Base-by-base conservation (phyloP, 2,888 invertebrate genomes). In the Euplagia quadripunctaria region DNA sequence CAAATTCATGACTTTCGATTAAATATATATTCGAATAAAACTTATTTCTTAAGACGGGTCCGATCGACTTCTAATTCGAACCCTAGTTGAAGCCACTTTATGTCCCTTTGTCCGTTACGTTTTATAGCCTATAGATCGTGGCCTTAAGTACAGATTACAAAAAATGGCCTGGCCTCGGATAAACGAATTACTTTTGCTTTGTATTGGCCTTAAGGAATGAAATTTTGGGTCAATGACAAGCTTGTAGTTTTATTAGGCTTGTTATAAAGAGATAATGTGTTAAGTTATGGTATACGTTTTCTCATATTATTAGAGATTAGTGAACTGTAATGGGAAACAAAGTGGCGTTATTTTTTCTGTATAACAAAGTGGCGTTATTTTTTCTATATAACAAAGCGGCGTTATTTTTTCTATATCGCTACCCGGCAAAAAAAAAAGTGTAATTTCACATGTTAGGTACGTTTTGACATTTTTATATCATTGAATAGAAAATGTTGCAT, bases 131-230 rank as follows among this genome's bases (percentile, higher is more conserved):
- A 77, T 82, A 82, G 78, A 81, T 75, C 75, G 74, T 63, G 70
- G 70, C 75, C 61, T 78, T 82, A 82, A 82, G 77, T 82, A 78
- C 72, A 72, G 43, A 74, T 76, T 68, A 82, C 74, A 82, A 82
- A 82, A 82, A 82, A 81, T 81, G 79, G 78, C 20, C 68, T 81
- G 79, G 77, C 46, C 68, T 11, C 61, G 64, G 68, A 46, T 69
- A 68, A 74, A 71, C 65, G 68, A 69, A 75, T 72, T 75, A 69
- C 51, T 69, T 69, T 41, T 70, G 63, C 51, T 51, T 49, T 70
- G 67, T 74, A 67, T 67, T 67, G 51, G 61, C 12, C 49, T 49
- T 46, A 20, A 14, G 41, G 41, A 46, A 66, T 42, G 64, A 52
- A 14, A n/a, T 65, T 64, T 67, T 66, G 16, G 63, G n/a, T 61